phyloP scores from a whole-genome alignment of 2,797 vertebrate genomes.

The Coendou prehensilis region DNA sequence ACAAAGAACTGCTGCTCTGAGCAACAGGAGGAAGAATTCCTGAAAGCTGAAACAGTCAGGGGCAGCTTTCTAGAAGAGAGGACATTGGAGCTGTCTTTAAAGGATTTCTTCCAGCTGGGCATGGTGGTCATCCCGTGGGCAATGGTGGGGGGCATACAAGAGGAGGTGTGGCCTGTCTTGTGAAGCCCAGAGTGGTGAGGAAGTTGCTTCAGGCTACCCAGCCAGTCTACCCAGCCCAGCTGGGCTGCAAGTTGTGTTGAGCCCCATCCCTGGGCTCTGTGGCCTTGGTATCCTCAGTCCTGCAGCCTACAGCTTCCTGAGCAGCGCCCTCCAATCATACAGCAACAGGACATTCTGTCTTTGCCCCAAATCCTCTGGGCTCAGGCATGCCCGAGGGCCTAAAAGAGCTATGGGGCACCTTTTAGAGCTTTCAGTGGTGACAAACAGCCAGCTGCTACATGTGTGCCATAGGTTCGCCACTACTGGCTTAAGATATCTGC shows the following conservation, averaged over 20 bases:
- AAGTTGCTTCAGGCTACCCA: background rate
- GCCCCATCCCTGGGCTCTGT: accelerated
- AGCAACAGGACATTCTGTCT: background rate
- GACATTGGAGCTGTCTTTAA: background rate
- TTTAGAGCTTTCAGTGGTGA: background rate
- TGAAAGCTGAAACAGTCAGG: background rate
- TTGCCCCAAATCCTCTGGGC: background rate
- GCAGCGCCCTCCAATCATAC: background rate
- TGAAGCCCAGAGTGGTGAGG: background rate
- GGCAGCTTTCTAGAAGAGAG: background rate
- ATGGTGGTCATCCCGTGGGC: background rate
- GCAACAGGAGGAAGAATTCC: background rate
- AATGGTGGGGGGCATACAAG: background rate
- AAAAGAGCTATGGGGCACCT: background rate
- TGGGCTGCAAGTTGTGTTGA: too few relatives aligned
- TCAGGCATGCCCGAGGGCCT: background rate
- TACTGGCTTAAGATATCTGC: background rate
- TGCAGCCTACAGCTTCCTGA: background rate
- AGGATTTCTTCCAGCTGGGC: background rate
- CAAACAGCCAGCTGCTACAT: background rate
- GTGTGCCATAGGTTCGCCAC: background rate
- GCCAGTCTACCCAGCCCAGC: background rate
- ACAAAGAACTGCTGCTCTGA: background rate
- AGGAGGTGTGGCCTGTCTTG: background rate
- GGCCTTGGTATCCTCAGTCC: too few relatives aligned